Conservation (phyloP, 2,888 invertebrate species). For the Cataglyphis cursor region DNA sequence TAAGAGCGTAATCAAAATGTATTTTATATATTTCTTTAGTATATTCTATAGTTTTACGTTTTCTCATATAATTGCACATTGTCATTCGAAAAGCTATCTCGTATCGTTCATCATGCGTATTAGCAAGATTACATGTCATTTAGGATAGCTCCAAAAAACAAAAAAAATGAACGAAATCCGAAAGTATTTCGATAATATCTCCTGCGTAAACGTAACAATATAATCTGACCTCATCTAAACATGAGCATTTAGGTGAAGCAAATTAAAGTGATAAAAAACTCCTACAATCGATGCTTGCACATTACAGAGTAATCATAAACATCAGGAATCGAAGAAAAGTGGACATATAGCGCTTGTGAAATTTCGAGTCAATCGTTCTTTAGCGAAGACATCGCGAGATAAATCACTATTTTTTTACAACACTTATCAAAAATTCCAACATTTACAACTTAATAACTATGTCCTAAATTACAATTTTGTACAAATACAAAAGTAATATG, state of each 20-base stretch:
- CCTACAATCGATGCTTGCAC: not conserved
- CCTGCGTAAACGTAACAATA: conserved; percentile 71
- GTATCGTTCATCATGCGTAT: conserved; percentile 71
- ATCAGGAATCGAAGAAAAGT: conserved; percentile 13
- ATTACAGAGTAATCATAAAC: not conserved
- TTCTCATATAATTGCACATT: conserved; percentile 38
- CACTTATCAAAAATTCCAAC: conserved; percentile 1
- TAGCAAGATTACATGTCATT: conserved; percentile 81
- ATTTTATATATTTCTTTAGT: conserved; percentile 39
- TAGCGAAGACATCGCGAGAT: not conserved
- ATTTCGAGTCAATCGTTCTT: conserved; percentile 10
- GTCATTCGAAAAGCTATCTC: conserved; percentile 28
- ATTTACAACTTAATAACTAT: conserved; percentile 11
- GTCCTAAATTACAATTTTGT: conserved; percentile 39
- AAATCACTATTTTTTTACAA: conserved; percentile 2
- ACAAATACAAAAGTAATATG: conserved; percentile 8
- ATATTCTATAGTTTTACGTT: conserved; percentile 9
- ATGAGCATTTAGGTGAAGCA: conserved; percentile 85
- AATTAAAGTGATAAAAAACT: conserved; percentile 75
- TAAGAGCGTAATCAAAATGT: conserved; percentile 28
- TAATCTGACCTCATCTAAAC: conserved; percentile 86
- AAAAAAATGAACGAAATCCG: conserved; percentile 73
- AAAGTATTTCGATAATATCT: conserved; percentile 79
- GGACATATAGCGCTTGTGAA: conserved; percentile 6
- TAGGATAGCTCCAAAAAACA: conserved; percentile 73